A percentile compares a stretch with the other conserved stretches of the same genome.
Evolutionary conservation across 2,888 invertebrate species (phyloP).

Genomic region (Colostygia pectinataria): DNA sequence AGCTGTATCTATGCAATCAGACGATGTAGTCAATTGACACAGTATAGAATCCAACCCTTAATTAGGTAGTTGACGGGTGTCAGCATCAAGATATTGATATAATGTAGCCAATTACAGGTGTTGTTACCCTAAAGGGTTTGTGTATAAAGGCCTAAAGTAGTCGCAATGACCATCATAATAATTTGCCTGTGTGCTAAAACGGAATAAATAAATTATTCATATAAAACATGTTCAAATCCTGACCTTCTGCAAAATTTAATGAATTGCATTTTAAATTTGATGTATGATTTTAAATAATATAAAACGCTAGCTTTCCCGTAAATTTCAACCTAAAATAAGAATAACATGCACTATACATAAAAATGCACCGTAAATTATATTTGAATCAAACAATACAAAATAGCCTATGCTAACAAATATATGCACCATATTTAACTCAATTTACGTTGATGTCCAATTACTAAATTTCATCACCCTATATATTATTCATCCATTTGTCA

Average conservation of each 20-base stretch:
- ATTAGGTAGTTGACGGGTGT: slow-evolving; percentile 49
- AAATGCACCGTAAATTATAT: neutral
- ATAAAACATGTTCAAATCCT: no score
- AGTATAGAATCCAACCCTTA: slow-evolving; percentile 45
- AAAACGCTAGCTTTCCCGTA: no score
- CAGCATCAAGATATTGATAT: slow-evolving; percentile 45
- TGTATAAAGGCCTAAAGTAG: no score
- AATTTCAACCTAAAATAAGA: no score
- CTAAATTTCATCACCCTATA: slow-evolving; percentile 51
- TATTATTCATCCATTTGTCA: slow-evolving; percentile 68
- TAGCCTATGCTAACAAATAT: slow-evolving; percentile 7
- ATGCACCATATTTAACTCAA: slow-evolving; percentile 32
- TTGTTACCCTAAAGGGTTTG: neutral
- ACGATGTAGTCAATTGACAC: slow-evolving; percentile 42
- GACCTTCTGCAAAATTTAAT: no score
- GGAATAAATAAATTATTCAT: no score
- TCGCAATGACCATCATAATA: no score
- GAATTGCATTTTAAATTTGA: no score
- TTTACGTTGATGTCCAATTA: slow-evolving; percentile 46
- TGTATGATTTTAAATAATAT: no score
- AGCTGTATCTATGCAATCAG: slow-evolving; percentile 18
- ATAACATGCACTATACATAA: no score
- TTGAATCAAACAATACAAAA: slow-evolving; percentile 2
- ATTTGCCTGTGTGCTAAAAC: no score
- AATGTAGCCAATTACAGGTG: slow-evolving; percentile 41